Evolutionary conservation across 2,888 invertebrate genomes (phyloP).

Genomic region (Coleophora flavipennella): DNA sequence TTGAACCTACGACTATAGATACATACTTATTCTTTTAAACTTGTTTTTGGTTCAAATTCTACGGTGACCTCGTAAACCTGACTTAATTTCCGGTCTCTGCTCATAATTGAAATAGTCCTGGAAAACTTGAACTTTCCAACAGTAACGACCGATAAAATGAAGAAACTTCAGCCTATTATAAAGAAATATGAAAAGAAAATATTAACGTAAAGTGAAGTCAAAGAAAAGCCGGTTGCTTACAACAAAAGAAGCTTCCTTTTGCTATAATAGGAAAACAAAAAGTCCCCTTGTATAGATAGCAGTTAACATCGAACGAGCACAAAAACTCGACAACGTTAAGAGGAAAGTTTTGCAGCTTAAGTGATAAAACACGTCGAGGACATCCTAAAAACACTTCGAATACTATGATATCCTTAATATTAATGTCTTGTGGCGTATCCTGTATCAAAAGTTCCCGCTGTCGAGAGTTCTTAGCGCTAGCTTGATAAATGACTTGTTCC

Average conservation of each 20-base stretch:
- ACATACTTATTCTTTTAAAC: constrained; percentile 17
- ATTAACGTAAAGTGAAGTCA: constrained; percentile 12
- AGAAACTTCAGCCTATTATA: constrained; percentile 2
- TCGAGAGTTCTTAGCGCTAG: constrained; percentile 66
- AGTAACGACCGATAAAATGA: not conserved
- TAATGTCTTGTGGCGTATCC: constrained; percentile 65
- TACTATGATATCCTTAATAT: constrained; percentile 65
- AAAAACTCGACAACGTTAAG: constrained; percentile 39
- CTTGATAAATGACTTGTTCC: constrained; percentile 69
- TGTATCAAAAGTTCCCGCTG: constrained; percentile 67
- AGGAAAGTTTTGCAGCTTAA: constrained; percentile 52
- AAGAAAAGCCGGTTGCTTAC: constrained; percentile 15
- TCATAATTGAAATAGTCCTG: not conserved
- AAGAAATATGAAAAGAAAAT: constrained; percentile 4
- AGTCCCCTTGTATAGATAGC: constrained; percentile 31
- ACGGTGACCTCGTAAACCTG: not conserved
- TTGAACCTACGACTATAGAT: constrained; percentile 40
- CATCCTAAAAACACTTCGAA: constrained; percentile 54
- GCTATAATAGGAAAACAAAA: constrained; percentile 22
- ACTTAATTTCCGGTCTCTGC: constrained; percentile 11
- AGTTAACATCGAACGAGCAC: constrained; percentile 23
- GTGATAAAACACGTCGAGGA: constrained; percentile 60
- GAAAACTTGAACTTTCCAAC: no score
- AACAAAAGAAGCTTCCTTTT: constrained; percentile 17
- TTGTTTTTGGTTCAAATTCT: constrained; percentile 30